Evolutionary conservation across 2,113 vertebrate species (phyloP).

Genomic region (Carettochelys insculpta): DNA sequence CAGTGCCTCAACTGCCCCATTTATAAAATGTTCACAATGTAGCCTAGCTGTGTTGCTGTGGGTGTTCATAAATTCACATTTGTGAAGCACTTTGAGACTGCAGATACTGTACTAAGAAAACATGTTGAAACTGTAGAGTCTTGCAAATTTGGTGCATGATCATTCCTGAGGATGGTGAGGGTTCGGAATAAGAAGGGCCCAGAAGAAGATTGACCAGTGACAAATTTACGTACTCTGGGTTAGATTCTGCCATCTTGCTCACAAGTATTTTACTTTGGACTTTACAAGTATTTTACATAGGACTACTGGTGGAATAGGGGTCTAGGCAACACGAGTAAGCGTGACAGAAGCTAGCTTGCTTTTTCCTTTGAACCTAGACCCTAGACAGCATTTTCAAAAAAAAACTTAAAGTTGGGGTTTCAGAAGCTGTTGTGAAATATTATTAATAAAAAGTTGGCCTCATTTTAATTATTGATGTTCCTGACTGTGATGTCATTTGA

Average conservation of each 20-base stretch:
- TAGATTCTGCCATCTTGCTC: background rate
- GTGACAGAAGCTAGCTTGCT: background rate
- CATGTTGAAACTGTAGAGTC: background rate
- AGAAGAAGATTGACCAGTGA: background rate
- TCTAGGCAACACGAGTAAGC: background rate
- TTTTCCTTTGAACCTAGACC: background rate
- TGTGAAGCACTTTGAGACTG: background rate
- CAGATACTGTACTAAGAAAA: background rate
- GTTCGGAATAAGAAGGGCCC: background rate
- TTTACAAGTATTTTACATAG: background rate
- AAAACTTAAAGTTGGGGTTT: background rate
- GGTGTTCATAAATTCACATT: background rate
- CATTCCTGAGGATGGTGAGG: background rate
- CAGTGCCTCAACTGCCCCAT: background rate
- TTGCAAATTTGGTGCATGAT: background rate
- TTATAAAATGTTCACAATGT: background rate
- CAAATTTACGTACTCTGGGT: background rate
- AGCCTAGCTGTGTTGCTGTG: background rate
- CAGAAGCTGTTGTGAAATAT: background rate
- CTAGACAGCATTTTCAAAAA: background rate
- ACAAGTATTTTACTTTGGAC: fast-evolving
- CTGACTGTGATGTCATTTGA: background rate
- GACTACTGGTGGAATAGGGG: background rate
- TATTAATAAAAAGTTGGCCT: background rate
- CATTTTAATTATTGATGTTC: conserved; percentile 1